Percentiles rank a stretch among this genome's conserved stretches.
Evolutionary conservation across 2,797 vertebrate species (phyloP).

Genomic region (Orestias chungarensis): DNA sequence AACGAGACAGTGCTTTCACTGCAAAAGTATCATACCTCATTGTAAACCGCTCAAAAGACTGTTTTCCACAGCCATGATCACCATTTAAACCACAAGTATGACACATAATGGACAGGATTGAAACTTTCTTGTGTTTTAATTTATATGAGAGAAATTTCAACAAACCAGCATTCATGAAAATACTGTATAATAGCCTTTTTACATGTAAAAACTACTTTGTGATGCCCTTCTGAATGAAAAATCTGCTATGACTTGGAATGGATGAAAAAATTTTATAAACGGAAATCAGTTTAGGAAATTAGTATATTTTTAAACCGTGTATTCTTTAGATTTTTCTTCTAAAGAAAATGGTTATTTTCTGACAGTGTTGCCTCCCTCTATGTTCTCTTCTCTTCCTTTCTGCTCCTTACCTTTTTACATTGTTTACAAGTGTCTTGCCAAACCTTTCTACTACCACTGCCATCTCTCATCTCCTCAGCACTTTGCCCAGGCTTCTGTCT

Average conservation of each 20-base stretch:
- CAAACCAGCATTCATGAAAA: neutral
- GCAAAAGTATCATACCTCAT: neutral
- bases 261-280: no score
- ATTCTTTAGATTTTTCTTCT: neutral
- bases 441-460: neutral
- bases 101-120: neutral
- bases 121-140: neutral
- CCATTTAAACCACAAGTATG: neutral
- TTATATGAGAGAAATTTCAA: neutral
- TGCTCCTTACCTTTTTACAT: slow-evolving; percentile 1
- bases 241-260: neutral
- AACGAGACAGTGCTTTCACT: neutral
- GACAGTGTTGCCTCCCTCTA: no score
- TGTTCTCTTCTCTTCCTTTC: neutral
- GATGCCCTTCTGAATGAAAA: neutral
- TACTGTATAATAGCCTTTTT: no score
- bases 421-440: neutral
- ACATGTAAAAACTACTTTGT: no score
- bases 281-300: no score
- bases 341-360: no score
- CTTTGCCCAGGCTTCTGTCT: slow-evolving; percentile 2
- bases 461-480: slow-evolving; percentile 12
- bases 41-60: neutral
- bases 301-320: neutral
- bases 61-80: neutral